These are phyloP conservation scores for Xanthia icteritia DNA, from an alignment of 2,888 invertebrate genomes.

Conservation along the genomic window DNA sequence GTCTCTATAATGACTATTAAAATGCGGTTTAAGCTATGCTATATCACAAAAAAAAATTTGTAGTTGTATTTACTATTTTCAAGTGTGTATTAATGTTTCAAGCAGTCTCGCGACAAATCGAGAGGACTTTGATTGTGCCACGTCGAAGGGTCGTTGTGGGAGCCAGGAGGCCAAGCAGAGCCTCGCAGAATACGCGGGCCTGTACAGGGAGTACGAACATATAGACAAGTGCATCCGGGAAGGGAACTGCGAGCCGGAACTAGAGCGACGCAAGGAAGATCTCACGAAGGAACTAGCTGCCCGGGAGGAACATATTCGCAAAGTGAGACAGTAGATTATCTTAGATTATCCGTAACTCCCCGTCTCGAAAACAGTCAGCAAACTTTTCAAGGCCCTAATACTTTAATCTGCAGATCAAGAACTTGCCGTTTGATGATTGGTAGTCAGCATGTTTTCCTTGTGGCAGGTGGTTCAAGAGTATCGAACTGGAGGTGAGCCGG, in stretches of 20 bases:
- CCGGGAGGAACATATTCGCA: conserved; percentile 80
- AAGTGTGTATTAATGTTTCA: conserved; percentile 63
- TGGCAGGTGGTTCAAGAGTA: conserved; percentile 81
- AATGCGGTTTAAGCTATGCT: too few relatives aligned
- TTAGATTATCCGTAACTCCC: neutral
- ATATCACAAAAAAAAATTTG: too few relatives aligned
- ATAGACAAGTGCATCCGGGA: conserved; percentile 76
- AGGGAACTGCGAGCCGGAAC: conserved; percentile 73
- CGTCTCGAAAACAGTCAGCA: neutral
- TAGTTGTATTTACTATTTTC: conserved; percentile 2
- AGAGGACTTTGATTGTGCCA: conserved; percentile 80
- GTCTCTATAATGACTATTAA: neutral
- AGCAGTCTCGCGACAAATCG: conserved; percentile 80
- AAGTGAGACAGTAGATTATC: conserved; percentile 67
- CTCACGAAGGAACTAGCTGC: conserved; percentile 76
- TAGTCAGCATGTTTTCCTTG: neutral
- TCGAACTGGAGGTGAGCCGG: conserved; percentile 66
- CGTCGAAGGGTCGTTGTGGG: conserved; percentile 78
- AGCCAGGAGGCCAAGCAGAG: conserved; percentile 80
- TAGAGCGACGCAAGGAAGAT: conserved; percentile 77
- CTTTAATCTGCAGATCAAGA: neutral
- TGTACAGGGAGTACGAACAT: conserved; percentile 82
- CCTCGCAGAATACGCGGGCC: conserved; percentile 80
- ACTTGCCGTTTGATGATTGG: neutral
- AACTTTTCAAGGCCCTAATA: too few relatives aligned